Conservation (phyloP, 2,113 vertebrate species). For the Apistogramma diplotaenia region DNA sequence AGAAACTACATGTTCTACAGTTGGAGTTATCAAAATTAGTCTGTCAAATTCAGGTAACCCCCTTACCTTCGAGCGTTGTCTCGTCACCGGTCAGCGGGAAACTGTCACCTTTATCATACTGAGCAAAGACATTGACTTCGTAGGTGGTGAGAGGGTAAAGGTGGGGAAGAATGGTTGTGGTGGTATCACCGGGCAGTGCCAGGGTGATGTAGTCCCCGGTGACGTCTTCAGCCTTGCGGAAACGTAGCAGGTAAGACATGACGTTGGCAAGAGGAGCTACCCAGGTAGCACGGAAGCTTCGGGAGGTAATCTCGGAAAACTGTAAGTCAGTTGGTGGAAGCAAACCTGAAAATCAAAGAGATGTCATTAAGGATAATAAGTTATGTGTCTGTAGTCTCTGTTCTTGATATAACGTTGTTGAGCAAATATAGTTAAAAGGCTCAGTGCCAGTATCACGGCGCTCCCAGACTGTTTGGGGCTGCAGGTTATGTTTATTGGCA, state of each 20-base stretch:
- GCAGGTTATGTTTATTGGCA: neutral
- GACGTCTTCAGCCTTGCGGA: conserved; percentile 80
- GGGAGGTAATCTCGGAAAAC: conserved; percentile 91
- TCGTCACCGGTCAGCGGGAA: conserved; percentile 86
- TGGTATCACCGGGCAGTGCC: conserved; percentile 81
- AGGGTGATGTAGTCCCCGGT: conserved; percentile 84
- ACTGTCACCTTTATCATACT: conserved; percentile 92
- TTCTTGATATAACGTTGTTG: neutral
- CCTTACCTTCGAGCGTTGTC: conserved; percentile 90
- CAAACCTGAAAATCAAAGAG: conserved; percentile 77
- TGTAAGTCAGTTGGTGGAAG: conserved; percentile 82
- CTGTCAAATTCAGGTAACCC: neutral
- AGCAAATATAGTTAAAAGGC: neutral
- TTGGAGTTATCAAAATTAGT: too few relatives aligned
- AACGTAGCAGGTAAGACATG: conserved; percentile 87
- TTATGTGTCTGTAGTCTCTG: too few relatives aligned
- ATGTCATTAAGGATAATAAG: neutral
- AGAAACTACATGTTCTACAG: neutral
- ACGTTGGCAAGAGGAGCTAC: conserved; percentile 77
- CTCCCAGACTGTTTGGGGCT: conserved; percentile 6
- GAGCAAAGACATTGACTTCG: conserved; percentile 87
- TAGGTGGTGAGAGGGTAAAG: conserved; percentile 89
- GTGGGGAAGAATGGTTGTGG: conserved; percentile 80
- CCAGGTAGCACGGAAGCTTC: conserved; percentile 92
- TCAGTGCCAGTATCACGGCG: too few relatives aligned